These are phyloP conservation scores for Parnassius mnemosyne DNA, from an alignment of 2,888 invertebrate genomes.

Conservation along the genomic window DNA sequence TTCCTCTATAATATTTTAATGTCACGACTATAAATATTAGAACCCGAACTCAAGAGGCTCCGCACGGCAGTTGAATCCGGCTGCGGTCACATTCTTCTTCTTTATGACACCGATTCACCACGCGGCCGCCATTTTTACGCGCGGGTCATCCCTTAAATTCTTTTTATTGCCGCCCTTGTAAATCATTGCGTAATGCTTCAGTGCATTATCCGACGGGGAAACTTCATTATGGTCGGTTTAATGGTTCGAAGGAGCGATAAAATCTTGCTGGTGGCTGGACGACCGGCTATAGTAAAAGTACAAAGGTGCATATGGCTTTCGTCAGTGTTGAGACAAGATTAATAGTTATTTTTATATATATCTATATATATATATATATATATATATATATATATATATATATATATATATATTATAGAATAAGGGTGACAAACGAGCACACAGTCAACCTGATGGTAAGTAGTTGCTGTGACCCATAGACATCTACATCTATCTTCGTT, in stretches of 20 bases:
- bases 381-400: no score
- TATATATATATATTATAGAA: no score
- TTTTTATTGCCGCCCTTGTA: constrained; percentile 79
- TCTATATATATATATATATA: no score
- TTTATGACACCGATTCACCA: constrained; percentile 58
- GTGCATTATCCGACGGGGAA: constrained; percentile 77
- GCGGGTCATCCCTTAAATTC: constrained; percentile 79
- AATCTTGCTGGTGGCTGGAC: constrained; percentile 68
- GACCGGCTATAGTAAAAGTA: constrained; percentile 47
- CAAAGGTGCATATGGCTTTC: constrained; percentile 38
- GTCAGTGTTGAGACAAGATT: constrained; percentile 1
- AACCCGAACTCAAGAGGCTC: constrained; percentile 13
- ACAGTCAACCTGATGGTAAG: no score
- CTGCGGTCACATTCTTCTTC: constrained; percentile 67
- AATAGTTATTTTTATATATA: no score
- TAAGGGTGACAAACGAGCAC: no score
- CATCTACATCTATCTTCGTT: no score
- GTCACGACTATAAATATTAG: constrained; percentile 1
- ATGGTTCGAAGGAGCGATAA: constrained; percentile 79
- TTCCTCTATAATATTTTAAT: no score
- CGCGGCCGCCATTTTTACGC: constrained; percentile 56
- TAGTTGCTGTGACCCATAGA: no score
- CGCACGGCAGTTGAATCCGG: constrained; percentile 47
- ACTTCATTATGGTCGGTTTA: constrained; percentile 80
- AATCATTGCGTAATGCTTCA: constrained; percentile 78